A percentile compares a stretch with the other conserved stretches of the same genome.
Conservation (phyloP, 2,113 vertebrate species). For the Phocoena phocoena region DNA sequence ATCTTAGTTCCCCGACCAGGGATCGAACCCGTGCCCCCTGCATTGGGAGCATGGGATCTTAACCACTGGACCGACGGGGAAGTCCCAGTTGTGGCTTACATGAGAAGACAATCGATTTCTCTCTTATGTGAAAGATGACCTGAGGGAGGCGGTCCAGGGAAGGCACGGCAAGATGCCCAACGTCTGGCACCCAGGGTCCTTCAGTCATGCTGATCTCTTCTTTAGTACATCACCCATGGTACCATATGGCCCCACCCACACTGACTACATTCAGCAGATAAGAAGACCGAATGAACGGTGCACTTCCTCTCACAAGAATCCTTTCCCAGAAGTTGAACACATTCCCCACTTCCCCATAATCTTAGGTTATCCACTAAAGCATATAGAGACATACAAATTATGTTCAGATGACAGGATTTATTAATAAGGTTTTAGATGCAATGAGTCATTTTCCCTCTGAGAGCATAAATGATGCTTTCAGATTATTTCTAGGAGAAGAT, state of each 20-base stretch:
- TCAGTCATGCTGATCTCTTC: background rate
- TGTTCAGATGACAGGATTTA: background rate
- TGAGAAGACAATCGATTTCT: background rate
- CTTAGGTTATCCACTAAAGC: background rate
- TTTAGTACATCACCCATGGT: background rate
- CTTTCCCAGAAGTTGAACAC: background rate
- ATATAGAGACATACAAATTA: background rate
- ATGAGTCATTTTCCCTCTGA: background rate
- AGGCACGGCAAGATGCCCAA: background rate
- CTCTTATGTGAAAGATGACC: background rate
- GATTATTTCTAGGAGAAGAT: background rate
- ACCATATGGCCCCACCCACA: background rate
- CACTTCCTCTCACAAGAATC: background rate
- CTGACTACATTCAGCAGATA: background rate
- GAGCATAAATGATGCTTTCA: background rate
- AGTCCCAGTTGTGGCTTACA: background rate
- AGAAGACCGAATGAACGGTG: background rate
- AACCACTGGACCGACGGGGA: too few relatives aligned
- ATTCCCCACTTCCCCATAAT: background rate
- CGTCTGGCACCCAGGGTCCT: background rate
- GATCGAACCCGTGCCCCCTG: too few relatives aligned
- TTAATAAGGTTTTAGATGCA: background rate
- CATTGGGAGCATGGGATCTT: too few relatives aligned
- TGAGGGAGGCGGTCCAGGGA: background rate
- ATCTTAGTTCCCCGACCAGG: too few relatives aligned